Percentiles rank a stretch among this genome's conserved stretches.
Conservation (phyloP, 2,888 invertebrate species). For the Agrochola lychnidis region DNA sequence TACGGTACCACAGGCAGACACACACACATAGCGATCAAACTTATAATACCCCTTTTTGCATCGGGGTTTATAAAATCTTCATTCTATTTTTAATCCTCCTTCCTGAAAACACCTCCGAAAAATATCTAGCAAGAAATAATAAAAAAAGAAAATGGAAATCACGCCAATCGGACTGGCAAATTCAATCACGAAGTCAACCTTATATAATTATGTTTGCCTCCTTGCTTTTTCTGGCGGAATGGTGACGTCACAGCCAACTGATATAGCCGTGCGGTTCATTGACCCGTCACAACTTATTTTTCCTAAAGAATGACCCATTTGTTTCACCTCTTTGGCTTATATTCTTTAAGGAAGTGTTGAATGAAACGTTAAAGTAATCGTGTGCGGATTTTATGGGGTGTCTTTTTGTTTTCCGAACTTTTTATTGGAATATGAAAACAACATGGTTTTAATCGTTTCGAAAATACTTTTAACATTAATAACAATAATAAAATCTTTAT, state of each 20-base stretch:
- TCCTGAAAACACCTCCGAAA: conserved; percentile 3
- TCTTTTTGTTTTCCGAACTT: neutral
- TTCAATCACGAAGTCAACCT: conserved; percentile 72
- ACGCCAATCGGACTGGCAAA: conserved; percentile 69
- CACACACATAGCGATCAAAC: too few relatives aligned
- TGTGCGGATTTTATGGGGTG: neutral
- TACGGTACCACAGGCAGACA: too few relatives aligned
- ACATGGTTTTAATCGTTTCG: neutral
- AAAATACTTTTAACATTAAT: neutral
- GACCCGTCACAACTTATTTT: conserved; percentile 68
- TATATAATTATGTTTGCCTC: conserved; percentile 73
- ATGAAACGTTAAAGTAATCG: conserved; percentile 24
- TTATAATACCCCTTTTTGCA: too few relatives aligned
- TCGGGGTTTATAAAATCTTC: neutral
- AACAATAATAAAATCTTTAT: neutral
- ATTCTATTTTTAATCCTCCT: neutral
- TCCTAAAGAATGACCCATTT: conserved; percentile 65
- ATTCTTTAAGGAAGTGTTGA: conserved; percentile 29
- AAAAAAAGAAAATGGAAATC: conserved; percentile 63
- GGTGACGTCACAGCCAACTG: conserved; percentile 66
- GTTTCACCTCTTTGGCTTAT: conserved; percentile 61
- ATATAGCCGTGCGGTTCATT: conserved; percentile 63
- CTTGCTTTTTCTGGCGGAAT: conserved; percentile 64
- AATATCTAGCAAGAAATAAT: conserved; percentile 25
- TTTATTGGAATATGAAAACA: neutral